phyloP scores from a whole-genome alignment of 1,140 invertebrate genomes.

The Achatina immaculata region DNA sequence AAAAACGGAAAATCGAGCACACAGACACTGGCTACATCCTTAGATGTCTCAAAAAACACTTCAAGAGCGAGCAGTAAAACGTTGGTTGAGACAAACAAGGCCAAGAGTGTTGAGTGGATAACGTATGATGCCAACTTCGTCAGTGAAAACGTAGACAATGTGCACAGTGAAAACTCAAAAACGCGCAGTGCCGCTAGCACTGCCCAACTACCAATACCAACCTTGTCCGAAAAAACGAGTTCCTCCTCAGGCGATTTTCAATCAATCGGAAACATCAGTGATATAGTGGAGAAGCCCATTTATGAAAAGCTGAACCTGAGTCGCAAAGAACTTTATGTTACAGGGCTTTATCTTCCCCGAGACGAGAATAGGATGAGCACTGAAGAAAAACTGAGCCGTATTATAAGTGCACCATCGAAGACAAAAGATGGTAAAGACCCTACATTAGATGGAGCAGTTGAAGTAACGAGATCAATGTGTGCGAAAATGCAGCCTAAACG shows the following conservation, averaged over 20 bases:
- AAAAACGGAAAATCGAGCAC: no score
- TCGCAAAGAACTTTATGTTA: background rate
- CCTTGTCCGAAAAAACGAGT: no score
- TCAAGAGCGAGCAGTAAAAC: background rate
- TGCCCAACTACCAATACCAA: no score
- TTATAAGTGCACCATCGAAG: background rate
- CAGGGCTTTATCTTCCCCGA: background rate
- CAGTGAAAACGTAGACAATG: background rate
- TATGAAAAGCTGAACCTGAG: background rate
- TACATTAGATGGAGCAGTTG: no score
- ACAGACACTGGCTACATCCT: no score
- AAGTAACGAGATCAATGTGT: no score
- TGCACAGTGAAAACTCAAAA: no score
- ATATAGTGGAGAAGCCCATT: background rate
- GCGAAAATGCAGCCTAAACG: no score
- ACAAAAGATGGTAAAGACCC: background rate
- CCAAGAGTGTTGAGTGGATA: background rate
- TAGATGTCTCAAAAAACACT: no score
- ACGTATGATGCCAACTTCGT: background rate
- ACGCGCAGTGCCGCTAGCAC: no score
- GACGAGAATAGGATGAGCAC: background rate
- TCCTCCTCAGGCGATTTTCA: no score
- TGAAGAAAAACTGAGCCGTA: background rate
- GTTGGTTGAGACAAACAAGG: background rate
- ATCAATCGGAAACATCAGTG: background rate